Conservation (phyloP, 37 sponge, comb jelly and placozoan genomes). For the Dysidea cf. avara region DNA sequence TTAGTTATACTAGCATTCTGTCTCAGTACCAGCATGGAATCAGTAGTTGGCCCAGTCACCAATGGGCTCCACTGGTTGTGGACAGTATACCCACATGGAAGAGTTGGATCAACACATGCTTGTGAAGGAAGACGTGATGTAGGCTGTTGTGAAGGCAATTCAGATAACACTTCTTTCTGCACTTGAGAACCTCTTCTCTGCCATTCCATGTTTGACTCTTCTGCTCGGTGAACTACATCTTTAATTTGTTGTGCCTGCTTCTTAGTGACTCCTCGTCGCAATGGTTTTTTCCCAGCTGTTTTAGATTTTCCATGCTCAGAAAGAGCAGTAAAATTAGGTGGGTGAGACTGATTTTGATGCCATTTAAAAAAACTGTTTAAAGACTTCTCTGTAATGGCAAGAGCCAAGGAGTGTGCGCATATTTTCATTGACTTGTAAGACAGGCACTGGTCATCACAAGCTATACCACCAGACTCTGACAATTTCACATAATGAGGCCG, state of each 20-base stretch:
- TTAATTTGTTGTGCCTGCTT: not conserved
- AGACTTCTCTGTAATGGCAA: not conserved
- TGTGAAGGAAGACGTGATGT: too few species aligned
- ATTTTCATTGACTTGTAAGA: slow-evolving; percentile 20
- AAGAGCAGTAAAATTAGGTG: not conserved
- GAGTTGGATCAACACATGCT: too few species aligned
- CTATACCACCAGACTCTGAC: not conserved
- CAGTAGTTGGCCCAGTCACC: too few species aligned
- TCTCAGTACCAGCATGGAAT: too few species aligned
- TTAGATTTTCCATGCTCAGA: not conserved
- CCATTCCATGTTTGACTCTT: too few species aligned
- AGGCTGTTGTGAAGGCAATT: too few species aligned
- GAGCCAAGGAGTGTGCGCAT: slow-evolving; percentile 18
- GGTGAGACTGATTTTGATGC: not conserved
- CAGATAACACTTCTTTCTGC: too few species aligned
- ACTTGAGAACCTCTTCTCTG: too few species aligned
- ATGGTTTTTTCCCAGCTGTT: slow-evolving; percentile 20
- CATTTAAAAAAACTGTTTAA: not conserved
- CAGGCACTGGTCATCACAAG: slow-evolving; percentile 31
- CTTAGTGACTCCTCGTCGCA: slow-evolving; percentile 1
- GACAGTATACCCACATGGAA: too few species aligned
- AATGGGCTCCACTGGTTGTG: too few species aligned
- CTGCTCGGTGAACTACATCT: not conserved
- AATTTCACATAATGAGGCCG: slow-evolving; percentile 12
- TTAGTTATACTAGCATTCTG: too few species aligned